Evolutionary conservation across 2,113 vertebrate genomes (phyloP).

Genomic region (Hyperopisus bebe): DNA sequence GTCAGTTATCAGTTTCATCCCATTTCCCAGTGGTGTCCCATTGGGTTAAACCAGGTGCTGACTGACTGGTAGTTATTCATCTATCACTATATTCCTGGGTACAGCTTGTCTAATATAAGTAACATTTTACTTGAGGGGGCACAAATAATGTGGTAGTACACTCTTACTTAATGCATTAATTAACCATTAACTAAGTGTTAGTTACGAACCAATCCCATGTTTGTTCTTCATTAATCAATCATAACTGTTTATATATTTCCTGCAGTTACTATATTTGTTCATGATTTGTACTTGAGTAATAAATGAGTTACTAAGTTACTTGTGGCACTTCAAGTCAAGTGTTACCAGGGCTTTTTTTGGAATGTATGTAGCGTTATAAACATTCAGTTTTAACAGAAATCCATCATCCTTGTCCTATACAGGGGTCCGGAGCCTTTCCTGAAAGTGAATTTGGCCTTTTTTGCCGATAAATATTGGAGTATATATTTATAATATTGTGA

Average conservation of each 20-base stretch:
- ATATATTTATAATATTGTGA: neutral
- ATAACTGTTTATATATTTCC: neutral
- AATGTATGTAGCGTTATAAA: neutral
- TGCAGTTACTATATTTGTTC: neutral
- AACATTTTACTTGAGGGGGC: neutral
- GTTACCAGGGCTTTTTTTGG: neutral
- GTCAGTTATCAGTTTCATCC: neutral
- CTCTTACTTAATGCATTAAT: neutral
- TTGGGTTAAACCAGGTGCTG: neutral
- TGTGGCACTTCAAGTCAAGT: neutral
- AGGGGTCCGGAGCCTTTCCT: neutral
- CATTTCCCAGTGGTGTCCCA: neutral
- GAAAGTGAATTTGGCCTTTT: neutral
- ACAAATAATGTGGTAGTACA: neutral
- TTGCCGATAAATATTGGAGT: neutral
- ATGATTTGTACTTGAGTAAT: neutral
- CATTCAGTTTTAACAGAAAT: neutral
- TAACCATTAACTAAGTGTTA: neutral
- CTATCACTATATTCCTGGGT: neutral
- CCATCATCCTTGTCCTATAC: neutral
- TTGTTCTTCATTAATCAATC: neutral
- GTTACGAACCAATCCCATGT: neutral
- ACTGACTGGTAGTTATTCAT: neutral
- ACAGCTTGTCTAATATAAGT: neutral
- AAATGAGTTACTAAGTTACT: neutral